Percentiles rank a stretch among this genome's conserved stretches.
Conservation (phyloP, 2,797 vertebrate species). For the Alauda arvensis region DNA sequence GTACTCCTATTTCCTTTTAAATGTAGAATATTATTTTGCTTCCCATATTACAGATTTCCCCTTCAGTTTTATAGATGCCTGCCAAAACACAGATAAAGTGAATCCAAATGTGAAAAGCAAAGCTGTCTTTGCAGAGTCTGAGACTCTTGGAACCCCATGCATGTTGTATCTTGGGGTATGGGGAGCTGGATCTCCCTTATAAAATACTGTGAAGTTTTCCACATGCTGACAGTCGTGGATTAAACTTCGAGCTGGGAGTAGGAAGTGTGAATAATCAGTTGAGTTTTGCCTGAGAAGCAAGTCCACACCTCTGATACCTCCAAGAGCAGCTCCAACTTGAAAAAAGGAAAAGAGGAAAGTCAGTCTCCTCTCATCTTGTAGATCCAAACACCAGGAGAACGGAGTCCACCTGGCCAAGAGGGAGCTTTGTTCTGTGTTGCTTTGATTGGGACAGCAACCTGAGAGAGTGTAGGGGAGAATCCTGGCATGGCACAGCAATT, state of each 20-base stretch:
- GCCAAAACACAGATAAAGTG: not conserved
- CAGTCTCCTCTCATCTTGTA: not conserved
- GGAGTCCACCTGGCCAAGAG: not conserved
- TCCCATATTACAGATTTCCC: not conserved
- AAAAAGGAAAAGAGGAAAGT: not conserved
- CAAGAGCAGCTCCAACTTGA: not conserved
- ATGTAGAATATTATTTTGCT: not conserved
- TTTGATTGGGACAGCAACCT: not conserved
- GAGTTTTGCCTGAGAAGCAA: not conserved
- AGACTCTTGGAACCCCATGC: not conserved
- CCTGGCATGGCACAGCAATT: not conserved
- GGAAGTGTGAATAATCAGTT: not conserved
- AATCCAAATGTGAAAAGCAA: not conserved
- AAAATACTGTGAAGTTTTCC: not conserved
- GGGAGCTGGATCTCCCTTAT: not conserved
- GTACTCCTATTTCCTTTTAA: not conserved
- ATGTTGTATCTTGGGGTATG: not conserved
- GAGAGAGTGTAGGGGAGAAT: not conserved
- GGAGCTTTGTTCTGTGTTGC: not conserved
- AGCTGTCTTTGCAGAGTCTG: not conserved
- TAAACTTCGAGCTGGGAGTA: not conserved
- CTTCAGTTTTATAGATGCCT: not conserved
- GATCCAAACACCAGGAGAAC: not conserved
- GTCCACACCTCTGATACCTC: not conserved
- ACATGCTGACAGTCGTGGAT: not conserved